Conservation (phyloP, 2,888 invertebrate genomes). For the Drosophila putrida region DNA sequence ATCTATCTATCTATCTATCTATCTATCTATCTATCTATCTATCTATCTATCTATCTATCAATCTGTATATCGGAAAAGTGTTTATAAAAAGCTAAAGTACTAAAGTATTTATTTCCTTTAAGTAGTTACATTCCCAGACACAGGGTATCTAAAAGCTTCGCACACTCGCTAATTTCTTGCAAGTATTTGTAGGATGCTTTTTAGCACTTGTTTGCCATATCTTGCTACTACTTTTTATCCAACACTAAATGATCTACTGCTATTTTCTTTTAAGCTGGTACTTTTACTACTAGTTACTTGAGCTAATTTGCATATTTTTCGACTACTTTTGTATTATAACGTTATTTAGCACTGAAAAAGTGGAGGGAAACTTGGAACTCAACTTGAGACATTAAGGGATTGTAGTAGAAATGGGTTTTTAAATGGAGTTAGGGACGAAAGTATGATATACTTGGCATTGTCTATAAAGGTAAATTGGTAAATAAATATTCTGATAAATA, state of each 20-base stretch:
- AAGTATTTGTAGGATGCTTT: not conserved
- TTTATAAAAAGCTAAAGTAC: no score
- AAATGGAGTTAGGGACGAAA: not conserved
- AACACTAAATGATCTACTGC: conserved; percentile 7
- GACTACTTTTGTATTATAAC: conserved; percentile 5
- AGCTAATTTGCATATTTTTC: conserved; percentile 22
- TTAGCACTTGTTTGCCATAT: not conserved
- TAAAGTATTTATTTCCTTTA: no score
- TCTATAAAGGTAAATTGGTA: no score
- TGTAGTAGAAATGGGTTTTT: not conserved
- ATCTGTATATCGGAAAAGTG: no score
- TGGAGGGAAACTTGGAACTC: not conserved
- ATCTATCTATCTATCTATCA: no score
- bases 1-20: no score
- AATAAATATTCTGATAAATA: not conserved
- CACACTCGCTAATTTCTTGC: not conserved
- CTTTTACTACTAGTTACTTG: conserved; percentile 2
- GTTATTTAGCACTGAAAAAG: not conserved
- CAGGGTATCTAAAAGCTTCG: not conserved
- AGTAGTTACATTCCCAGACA: not conserved
- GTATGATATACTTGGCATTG: not conserved
- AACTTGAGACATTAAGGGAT: not conserved
- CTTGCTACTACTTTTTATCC: conserved; percentile 7
- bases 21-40: no score
- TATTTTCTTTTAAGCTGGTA: not conserved